These are phyloP conservation scores for Monochamus alternatus DNA, from an alignment of 2,888 invertebrate species.

Conservation along the genomic window DNA sequence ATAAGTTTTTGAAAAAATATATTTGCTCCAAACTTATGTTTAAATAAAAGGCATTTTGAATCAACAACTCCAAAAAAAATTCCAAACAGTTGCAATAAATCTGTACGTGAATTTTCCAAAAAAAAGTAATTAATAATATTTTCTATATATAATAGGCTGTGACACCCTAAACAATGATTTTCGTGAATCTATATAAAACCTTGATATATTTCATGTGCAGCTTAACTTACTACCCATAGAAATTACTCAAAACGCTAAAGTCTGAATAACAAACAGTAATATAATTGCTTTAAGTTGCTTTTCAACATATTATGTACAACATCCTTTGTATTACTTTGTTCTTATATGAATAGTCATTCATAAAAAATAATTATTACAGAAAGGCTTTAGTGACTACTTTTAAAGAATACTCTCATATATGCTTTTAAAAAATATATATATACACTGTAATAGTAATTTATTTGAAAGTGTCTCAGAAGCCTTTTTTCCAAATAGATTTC, in stretches of 20 bases:
- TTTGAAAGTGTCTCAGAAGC: not conserved
- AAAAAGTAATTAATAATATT: too few relatives aligned
- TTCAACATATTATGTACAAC: constrained; percentile 15
- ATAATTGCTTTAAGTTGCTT: constrained; percentile 15
- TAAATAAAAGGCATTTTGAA: too few relatives aligned
- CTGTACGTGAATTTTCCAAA: too few relatives aligned
- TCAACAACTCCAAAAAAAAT: too few relatives aligned
- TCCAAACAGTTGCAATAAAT: too few relatives aligned
- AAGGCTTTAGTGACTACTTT: constrained; percentile 10
- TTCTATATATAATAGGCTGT: not conserved
- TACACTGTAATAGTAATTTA: not conserved
- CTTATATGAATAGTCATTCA: not conserved
- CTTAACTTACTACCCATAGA: not conserved
- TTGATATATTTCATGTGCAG: not conserved
- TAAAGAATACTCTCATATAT: constrained; percentile 5
- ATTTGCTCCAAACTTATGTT: too few relatives aligned
- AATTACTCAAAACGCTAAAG: constrained; percentile 13
- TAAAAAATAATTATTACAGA: not conserved
- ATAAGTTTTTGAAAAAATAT: not conserved
- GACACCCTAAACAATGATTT: not conserved
- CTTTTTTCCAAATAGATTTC: not conserved
- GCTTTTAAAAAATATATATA: constrained; percentile 18
- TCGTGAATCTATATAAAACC: not conserved
- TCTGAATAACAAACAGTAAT: constrained; percentile 26
- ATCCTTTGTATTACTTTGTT: not conserved